A percentile compares a stretch with the other conserved stretches of the same genome.
Evolutionary conservation across 2,888 invertebrate genomes (phyloP).

Genomic region (Falcaria lacertinaria): DNA sequence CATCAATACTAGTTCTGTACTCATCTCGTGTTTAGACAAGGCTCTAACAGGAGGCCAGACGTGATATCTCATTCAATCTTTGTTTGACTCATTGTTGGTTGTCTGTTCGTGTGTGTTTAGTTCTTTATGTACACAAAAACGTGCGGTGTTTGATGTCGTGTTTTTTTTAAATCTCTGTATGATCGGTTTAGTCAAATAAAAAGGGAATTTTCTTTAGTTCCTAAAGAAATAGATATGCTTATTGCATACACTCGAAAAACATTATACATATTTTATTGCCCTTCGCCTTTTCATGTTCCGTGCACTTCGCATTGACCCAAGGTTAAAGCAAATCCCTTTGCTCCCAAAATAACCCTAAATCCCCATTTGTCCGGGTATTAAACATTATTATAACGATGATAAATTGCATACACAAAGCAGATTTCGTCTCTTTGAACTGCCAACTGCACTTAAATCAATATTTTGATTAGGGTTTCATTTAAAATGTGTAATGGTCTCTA

Average conservation of each 20-base stretch:
- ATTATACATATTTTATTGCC: too few species aligned
- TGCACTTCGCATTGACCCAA: background rate
- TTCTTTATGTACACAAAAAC: background rate
- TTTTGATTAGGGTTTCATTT: constrained; percentile 11
- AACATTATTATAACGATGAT: constrained; percentile 18
- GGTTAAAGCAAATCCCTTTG: background rate
- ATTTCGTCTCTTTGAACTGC: constrained; percentile 22
- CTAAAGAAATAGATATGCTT: too few species aligned
- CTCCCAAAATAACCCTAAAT: background rate
- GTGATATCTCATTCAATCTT: constrained; percentile 25
- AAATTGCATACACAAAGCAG: constrained; percentile 17
- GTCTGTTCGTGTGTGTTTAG: background rate
- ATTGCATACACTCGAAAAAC: too few species aligned
- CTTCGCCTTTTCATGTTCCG: too few species aligned
- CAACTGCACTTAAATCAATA: constrained; percentile 27
- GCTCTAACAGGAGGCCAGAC: constrained; percentile 33
- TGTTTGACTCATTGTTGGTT: constrained; percentile 17
- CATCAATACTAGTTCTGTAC: constrained; percentile 11
- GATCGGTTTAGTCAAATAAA: too few species aligned
- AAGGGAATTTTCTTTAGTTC: too few species aligned
- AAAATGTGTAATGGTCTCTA: too few species aligned
- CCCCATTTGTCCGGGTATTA: background rate
- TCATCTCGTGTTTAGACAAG: constrained; percentile 26
- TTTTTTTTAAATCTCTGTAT: background rate
- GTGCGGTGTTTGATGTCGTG: background rate